Conservation (phyloP, 2,888 invertebrate genomes). For the Cabera pusaria region DNA sequence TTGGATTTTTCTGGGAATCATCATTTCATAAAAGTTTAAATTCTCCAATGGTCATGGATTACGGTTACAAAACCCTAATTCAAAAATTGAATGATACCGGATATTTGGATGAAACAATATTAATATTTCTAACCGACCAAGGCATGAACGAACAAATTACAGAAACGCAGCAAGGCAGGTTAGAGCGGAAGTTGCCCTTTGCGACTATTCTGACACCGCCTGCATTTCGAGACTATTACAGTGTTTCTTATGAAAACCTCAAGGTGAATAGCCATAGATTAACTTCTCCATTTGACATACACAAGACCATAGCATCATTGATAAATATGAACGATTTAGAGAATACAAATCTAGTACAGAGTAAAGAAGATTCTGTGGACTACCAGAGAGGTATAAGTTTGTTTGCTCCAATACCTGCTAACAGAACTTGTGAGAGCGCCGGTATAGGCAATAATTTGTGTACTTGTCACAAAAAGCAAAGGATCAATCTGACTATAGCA, state of each 20-base stretch:
- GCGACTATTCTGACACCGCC: constrained; percentile 87
- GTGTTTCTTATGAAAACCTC: constrained; percentile 84
- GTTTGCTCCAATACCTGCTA: constrained; percentile 86
- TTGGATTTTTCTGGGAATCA: constrained; percentile 91
- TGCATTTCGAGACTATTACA: constrained; percentile 85
- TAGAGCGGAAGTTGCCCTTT: constrained; percentile 93
- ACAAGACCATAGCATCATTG: constrained; percentile 88
- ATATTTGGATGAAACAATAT: constrained; percentile 84
- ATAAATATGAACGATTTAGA: constrained; percentile 63
- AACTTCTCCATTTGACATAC: constrained; percentile 90
- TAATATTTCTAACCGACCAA: constrained; percentile 92
- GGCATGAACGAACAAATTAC: constrained; percentile 91
- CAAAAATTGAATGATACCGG: constrained; percentile 65
- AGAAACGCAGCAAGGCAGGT: constrained; percentile 88
- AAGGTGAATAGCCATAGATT: constrained; percentile 85
- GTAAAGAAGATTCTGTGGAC: constrained; percentile 40
- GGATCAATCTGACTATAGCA: neutral
- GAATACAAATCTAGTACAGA: constrained; percentile 39
- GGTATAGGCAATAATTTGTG: constrained; percentile 91
- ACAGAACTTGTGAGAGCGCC: constrained; percentile 88
- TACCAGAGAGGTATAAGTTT: constrained; percentile 86
- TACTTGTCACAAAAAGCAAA: constrained; percentile 86
- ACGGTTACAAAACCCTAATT: constrained; percentile 81
- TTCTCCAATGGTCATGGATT: constrained; percentile 88
- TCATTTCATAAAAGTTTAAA: constrained; percentile 91